These are phyloP conservation scores for Sinhomidia bicolor DNA, from an alignment of 2,888 invertebrate genomes.

Conservation along the genomic window DNA sequence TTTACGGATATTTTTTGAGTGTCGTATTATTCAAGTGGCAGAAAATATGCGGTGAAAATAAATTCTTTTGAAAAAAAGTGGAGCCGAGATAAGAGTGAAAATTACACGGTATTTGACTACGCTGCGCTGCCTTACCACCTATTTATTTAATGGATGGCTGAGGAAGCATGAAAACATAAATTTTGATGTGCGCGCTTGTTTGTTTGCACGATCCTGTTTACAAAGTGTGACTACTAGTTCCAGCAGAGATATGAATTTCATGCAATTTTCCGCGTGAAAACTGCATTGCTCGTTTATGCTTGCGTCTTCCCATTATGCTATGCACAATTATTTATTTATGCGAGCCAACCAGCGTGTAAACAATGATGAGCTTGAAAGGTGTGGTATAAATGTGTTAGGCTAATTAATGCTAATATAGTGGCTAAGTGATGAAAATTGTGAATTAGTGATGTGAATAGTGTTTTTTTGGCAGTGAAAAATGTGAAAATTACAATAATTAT, in stretches of 20 bases:
- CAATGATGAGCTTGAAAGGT: background rate
- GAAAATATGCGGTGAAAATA: background rate
- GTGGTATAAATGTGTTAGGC: background rate
- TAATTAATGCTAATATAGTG: background rate
- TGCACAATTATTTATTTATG: too few species aligned
- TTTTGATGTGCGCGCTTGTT: background rate
- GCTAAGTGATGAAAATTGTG: slow-evolving; percentile 11
- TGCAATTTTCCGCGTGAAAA: background rate
- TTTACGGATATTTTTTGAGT: too few species aligned
- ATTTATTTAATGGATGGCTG: slow-evolving; percentile 58
- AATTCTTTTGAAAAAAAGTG: background rate
- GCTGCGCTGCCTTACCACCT: too few species aligned
- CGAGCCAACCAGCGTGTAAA: background rate
- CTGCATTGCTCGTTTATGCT: too few species aligned
- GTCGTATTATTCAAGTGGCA: background rate
- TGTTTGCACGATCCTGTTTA: background rate
- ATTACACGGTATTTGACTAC: background rate
- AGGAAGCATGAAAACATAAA: slow-evolving; percentile 54
- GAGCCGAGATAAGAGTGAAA: background rate
- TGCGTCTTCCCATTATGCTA: too few species aligned
- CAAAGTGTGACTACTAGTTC: slow-evolving; percentile 36
- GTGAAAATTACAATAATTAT: background rate
- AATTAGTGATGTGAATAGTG: slow-evolving; percentile 30
- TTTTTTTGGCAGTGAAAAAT: background rate
- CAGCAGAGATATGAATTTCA: background rate